These are phyloP conservation scores for Drepana arcuata DNA, from an alignment of 1,140 invertebrate genomes.

Conservation along the genomic window DNA sequence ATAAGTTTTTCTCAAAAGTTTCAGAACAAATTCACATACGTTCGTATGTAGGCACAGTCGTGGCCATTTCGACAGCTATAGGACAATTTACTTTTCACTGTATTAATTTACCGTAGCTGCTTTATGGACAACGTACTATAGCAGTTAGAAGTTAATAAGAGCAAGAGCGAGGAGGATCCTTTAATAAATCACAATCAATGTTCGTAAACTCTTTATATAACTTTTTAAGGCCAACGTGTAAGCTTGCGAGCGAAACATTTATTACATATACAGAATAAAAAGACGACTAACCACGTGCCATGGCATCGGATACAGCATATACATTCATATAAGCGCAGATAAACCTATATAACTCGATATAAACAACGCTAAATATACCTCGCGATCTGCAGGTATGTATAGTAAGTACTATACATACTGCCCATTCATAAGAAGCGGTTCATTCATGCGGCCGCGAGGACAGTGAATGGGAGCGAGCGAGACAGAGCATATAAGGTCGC, in stretches of 20 bases:
- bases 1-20: too few relatives aligned
- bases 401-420: constrained; percentile 58
- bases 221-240: constrained; percentile 12
- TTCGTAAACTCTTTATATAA: not conserved
- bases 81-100: too few relatives aligned
- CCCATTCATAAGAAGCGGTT: constrained; percentile 68
- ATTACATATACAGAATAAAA: constrained; percentile 24
- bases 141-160: too few relatives aligned
- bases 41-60: too few relatives aligned
- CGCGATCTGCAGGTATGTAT: constrained; percentile 46
- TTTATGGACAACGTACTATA: too few relatives aligned
- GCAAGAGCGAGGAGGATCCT: too few relatives aligned
- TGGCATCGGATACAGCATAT: constrained; percentile 17
- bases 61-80: too few relatives aligned
- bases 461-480: constrained; percentile 65
- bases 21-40: too few relatives aligned
- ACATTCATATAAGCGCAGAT: constrained; percentile 27
- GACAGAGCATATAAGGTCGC: constrained; percentile 44
- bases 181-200: not conserved
- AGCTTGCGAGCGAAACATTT: constrained; percentile 16
- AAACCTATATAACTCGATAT: constrained; percentile 41
- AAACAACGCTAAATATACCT: constrained; percentile 28
- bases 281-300: constrained; percentile 45
- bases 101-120: too few relatives aligned
- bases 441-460: constrained; percentile 55